Percentiles rank a stretch among this genome's conserved stretches.
Evolutionary conservation across 2,113 vertebrate genomes (phyloP).

Genomic region (Peromyscus californicus): DNA sequence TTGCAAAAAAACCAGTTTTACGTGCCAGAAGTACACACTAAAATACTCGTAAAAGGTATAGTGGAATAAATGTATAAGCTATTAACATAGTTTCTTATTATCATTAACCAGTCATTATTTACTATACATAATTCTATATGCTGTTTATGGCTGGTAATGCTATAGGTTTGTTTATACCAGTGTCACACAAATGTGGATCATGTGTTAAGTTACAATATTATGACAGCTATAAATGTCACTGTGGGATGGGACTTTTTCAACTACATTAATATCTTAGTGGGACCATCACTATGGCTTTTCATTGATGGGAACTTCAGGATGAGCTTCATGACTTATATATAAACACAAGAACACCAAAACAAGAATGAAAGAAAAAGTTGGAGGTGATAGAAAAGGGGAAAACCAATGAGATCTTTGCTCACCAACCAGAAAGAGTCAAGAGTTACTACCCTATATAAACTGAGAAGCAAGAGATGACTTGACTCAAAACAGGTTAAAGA

Average conservation of each 20-base stretch:
- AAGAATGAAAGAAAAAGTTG: neutral
- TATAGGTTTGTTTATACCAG: neutral
- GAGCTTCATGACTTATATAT: neutral
- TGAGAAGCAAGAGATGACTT: neutral
- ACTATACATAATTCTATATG: neutral
- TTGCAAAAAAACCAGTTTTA: no score
- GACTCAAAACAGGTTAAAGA: conserved; percentile 37
- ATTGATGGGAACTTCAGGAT: neutral
- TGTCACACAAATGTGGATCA: neutral
- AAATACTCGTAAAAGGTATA: neutral
- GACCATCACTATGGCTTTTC: neutral
- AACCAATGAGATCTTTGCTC: neutral
- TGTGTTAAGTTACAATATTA: neutral
- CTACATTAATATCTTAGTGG: neutral
- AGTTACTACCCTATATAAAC: neutral
- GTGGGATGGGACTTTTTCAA: neutral
- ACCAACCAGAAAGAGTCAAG: neutral
- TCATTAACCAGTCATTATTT: neutral
- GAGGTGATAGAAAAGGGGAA: neutral
- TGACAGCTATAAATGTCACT: neutral
- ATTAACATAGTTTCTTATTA: neutral
- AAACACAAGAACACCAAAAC: neutral
- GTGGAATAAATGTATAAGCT: neutral
- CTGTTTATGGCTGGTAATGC: neutral
- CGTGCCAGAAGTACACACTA: neutral